A percentile compares a stretch with the other conserved stretches of the same genome.
phyloP scores from a whole-genome alignment of 1,140 invertebrate species.

The Popillia japonica region DNA sequence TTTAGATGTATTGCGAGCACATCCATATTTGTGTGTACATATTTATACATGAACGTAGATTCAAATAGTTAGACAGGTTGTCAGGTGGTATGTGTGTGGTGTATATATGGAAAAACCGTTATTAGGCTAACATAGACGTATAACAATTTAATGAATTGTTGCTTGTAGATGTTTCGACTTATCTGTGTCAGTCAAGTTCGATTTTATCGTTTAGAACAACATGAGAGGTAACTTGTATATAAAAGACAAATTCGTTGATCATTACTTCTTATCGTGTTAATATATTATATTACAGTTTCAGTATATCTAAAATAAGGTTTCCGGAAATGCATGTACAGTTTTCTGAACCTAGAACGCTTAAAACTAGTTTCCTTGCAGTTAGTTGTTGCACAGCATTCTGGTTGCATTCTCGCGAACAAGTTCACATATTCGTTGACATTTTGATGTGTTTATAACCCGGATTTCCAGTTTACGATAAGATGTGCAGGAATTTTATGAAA shows the following conservation, averaged over 20 bases:
- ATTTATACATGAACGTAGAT: not conserved
- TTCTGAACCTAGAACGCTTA: not conserved
- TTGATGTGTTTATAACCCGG: conserved; percentile 14
- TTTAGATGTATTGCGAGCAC: not conserved
- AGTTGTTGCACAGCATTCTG: not conserved
- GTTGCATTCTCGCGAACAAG: not conserved
- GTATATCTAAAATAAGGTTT: not conserved
- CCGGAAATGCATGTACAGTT: not conserved
- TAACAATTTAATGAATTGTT: not conserved
- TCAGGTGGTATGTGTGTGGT: not conserved
- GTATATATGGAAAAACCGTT: not conserved
- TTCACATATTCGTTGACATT: not conserved
- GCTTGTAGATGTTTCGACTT: not conserved
- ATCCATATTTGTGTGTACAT: not conserved
- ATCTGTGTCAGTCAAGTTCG: not conserved
- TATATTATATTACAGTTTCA: too few species aligned
- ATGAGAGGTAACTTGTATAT: too few species aligned
- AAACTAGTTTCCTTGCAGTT: not conserved
- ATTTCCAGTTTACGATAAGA: not conserved
- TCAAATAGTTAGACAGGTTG: not conserved
- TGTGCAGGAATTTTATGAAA: conserved; percentile 7
- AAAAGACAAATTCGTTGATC: too few species aligned
- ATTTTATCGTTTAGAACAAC: not conserved
- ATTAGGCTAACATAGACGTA: not conserved
- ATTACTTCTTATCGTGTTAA: too few species aligned